Evolutionary conservation across 2,113 vertebrate species (phyloP).

Genomic region (Picathartes gymnocephalus): DNA sequence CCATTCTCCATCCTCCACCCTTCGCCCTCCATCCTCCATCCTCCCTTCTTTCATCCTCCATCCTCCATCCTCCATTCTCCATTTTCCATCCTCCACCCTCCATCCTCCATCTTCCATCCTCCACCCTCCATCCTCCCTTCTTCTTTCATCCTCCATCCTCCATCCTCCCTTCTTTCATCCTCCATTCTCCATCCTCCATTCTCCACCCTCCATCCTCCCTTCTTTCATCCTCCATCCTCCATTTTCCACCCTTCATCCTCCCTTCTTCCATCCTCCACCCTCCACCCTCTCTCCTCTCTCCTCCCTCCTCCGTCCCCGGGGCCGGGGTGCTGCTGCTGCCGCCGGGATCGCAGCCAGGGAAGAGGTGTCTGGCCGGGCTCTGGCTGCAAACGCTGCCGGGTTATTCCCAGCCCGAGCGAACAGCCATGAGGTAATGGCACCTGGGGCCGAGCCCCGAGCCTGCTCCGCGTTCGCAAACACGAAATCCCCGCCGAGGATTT

Average conservation of each 20-base stretch:
- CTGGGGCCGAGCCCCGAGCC: not conserved
- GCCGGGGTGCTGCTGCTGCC: not conserved
- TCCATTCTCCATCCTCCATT: fast-evolving
- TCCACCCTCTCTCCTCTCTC: fast-evolving
- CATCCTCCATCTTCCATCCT: not conserved
- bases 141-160: not conserved
- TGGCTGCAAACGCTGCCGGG: not conserved
- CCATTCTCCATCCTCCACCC: not conserved
- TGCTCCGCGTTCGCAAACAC: not conserved
- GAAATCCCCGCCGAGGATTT: not conserved
- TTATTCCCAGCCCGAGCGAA: conserved; percentile 9
- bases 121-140: not conserved
- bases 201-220: not conserved
- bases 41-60: fast-evolving
- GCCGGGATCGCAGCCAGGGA: not conserved
- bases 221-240: too few species aligned
- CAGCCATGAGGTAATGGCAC: conserved; percentile 41
- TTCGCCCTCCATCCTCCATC: not conserved
- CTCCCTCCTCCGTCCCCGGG: not conserved
- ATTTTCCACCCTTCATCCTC: not conserved
- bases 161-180: not conserved
- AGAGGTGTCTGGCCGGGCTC: conserved; percentile 14
- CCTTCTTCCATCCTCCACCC: not conserved
- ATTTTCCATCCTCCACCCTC: fast-evolving
- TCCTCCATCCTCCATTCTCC: not conserved